Percentiles rank a stretch among this genome's conserved stretches.
These are phyloP conservation scores for Prionace glauca DNA, from an alignment of 2,797 vertebrate species.

Conservation along the genomic window DNA sequence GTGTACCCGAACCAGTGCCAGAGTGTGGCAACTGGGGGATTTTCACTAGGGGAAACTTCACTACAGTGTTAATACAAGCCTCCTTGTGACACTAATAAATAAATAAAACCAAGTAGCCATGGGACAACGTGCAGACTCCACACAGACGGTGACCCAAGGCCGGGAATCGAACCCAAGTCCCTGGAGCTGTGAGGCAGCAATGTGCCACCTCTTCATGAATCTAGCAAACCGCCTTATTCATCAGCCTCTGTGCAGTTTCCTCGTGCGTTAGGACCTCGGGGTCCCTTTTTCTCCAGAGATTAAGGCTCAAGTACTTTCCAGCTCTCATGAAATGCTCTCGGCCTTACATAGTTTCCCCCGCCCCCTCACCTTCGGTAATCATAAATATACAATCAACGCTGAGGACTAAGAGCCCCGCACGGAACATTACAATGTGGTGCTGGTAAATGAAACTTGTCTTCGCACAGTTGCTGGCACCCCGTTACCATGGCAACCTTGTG, in stretches of 20 bases:
- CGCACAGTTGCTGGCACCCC: background rate
- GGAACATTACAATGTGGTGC: background rate
- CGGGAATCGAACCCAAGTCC: too few relatives aligned
- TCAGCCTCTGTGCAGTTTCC: background rate
- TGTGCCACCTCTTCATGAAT: too few relatives aligned
- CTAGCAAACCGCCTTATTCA: background rate
- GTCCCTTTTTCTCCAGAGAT: background rate
- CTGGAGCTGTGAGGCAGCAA: too few relatives aligned
- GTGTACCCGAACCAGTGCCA: too few relatives aligned
- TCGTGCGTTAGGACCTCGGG: background rate
- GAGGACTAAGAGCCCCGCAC: background rate
- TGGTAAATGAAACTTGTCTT: conserved; percentile 24
- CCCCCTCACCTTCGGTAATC: background rate
- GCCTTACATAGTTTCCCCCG: background rate
- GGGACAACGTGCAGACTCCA: too few relatives aligned
- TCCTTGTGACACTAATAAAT: too few relatives aligned
- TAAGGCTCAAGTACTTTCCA: background rate
- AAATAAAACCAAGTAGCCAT: too few relatives aligned
- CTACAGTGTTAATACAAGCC: too few relatives aligned
- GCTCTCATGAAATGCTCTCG: background rate
- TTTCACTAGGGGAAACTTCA: too few relatives aligned
- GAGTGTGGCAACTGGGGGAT: too few relatives aligned
- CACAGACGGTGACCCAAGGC: too few relatives aligned
- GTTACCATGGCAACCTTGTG: conserved; percentile 5
- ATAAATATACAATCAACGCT: conserved; percentile 13